These are phyloP conservation scores for Aulostomus chinensis DNA, from an alignment of 2,797 vertebrate species.

Conservation along the genomic window DNA sequence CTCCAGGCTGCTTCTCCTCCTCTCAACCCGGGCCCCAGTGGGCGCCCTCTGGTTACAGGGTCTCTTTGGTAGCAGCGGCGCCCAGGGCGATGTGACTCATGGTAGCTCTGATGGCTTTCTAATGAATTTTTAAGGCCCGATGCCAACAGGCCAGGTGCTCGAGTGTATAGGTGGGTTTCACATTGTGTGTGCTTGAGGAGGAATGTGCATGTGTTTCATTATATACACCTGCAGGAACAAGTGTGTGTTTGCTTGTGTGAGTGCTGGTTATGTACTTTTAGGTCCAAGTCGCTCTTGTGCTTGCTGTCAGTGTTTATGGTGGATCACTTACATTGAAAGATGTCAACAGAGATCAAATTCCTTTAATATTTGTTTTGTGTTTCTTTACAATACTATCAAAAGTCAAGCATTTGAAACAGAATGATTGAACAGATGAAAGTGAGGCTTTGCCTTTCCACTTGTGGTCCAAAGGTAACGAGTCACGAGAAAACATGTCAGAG, in stretches of 20 bases:
- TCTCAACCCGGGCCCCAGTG: conserved; percentile 10
- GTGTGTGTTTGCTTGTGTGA: conserved; percentile 47
- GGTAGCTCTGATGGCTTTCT: conserved; percentile 61
- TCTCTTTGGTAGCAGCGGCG: conserved; percentile 40
- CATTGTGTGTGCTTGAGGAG: conserved; percentile 28
- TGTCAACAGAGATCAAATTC: conserved; percentile 9
- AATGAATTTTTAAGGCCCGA: conserved; percentile 59
- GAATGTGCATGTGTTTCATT: conserved; percentile 39
- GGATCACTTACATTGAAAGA: conserved; percentile 21
- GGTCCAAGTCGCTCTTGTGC: conserved; percentile 21
- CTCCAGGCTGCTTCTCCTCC: conserved; percentile 29
- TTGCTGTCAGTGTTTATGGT: conserved; percentile 5
- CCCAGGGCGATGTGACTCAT: conserved; percentile 55
- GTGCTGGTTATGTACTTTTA: conserved; percentile 32
- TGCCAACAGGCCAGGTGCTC: conserved; percentile 66
- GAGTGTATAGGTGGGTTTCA: conserved; percentile 39
- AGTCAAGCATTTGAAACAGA: conserved; percentile 1
- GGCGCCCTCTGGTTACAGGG: conserved; percentile 33
- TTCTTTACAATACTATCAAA: conserved; percentile 18
- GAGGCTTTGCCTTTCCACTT: conserved; percentile 14
- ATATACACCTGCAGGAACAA: conserved; percentile 49
- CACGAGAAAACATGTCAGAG: background rate
- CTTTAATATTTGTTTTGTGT: conserved; percentile 11
- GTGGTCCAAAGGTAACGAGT: background rate
- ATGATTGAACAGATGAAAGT: conserved; percentile 49